Conservation (phyloP, 2,113 vertebrate genomes). For the Microcebus ravelobensis region DNA sequence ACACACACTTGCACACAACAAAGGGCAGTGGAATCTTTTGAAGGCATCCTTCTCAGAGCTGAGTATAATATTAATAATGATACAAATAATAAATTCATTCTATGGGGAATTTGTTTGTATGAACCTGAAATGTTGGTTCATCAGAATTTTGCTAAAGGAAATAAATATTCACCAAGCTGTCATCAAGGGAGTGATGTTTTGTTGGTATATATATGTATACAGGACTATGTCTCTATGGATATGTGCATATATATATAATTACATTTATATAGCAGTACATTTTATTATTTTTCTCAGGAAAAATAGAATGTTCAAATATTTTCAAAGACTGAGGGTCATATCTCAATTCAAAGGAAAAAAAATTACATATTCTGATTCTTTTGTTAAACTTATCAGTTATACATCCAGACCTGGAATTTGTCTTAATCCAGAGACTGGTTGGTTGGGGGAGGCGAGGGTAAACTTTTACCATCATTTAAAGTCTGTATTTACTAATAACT, state of each 20-base stretch:
- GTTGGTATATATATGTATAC: not conserved
- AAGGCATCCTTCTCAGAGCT: conserved; percentile 59
- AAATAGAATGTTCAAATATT: not conserved
- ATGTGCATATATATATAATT: not conserved
- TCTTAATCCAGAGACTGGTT: not conserved
- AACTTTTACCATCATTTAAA: not conserved
- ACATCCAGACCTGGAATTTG: not conserved
- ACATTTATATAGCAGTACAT: not conserved
- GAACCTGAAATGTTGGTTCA: conserved; percentile 80
- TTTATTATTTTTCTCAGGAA: not conserved
- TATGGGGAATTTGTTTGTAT: conserved; percentile 80
- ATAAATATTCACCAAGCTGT: conserved; percentile 79
- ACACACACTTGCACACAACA: conserved; percentile 45
- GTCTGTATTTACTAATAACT: not conserved
- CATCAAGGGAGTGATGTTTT: conserved; percentile 59
- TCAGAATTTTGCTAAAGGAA: conserved; percentile 82
- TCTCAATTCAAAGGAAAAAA: not conserved
- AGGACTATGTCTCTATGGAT: not conserved
- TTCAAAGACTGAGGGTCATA: not conserved
- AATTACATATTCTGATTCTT: not conserved
- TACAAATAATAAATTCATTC: conserved; percentile 80
- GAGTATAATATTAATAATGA: conserved; percentile 74
- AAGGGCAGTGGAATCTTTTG: conserved; percentile 73
- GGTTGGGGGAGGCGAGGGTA: not conserved
- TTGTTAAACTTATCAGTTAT: not conserved